phyloP scores from a whole-genome alignment of 2,888 invertebrate genomes.

The Mythimna ferrago region DNA sequence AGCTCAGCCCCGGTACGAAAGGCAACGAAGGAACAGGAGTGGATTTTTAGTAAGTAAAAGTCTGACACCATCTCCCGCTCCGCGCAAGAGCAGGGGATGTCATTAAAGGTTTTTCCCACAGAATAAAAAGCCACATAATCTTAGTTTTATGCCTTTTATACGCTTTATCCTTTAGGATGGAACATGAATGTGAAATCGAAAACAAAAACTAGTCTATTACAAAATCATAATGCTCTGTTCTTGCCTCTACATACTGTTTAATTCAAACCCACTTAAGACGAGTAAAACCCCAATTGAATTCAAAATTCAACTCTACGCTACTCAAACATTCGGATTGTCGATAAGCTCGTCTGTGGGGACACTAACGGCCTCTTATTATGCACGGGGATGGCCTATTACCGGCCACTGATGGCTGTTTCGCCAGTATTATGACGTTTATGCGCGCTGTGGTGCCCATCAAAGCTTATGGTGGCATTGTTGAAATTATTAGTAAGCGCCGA shows the following conservation, averaged over 20 bases:
- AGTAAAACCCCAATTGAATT: constrained; percentile 24
- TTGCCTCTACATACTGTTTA: not conserved
- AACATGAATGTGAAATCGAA: not conserved
- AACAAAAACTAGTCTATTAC: not conserved
- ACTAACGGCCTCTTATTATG: constrained; percentile 53
- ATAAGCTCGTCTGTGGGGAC: constrained; percentile 11
- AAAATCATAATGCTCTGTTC: not conserved
- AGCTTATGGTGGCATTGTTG: constrained; percentile 16
- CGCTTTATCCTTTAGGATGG: no score
- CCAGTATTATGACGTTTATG: constrained; percentile 23
- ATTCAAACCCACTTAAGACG: constrained; percentile 15
- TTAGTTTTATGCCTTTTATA: no score
- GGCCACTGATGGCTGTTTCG: constrained; percentile 15
- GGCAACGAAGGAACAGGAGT: no score
- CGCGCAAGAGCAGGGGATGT: no score
- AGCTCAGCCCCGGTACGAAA: no score
- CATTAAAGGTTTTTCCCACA: no score
- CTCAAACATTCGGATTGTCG: constrained; percentile 24
- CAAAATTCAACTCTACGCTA: constrained; percentile 36
- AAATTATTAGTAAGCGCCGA: constrained; percentile 1
- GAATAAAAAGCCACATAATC: no score
- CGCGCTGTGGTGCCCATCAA: constrained; percentile 5
- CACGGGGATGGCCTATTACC: constrained; percentile 41
- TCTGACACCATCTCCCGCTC: no score
- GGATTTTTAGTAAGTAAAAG: no score